Evolutionary conservation across 2,888 invertebrate genomes (phyloP).

Genomic region (Aphelenchoides bicaudatus): DNA sequence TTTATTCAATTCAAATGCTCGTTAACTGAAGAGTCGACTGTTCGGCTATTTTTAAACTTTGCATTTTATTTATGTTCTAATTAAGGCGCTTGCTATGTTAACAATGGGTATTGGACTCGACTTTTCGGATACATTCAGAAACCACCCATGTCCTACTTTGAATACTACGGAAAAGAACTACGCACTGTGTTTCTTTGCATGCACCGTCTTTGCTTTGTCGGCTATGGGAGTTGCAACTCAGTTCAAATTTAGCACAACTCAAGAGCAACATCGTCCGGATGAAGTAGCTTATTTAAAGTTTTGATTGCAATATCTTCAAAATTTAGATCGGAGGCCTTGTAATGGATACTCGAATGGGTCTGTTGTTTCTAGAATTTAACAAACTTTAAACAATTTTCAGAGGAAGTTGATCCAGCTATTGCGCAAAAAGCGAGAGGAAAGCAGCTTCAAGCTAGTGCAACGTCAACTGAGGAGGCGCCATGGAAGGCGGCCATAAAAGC

Average conservation of each 20-base stretch:
- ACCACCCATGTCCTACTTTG: constrained; percentile 60
- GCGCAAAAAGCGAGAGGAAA: constrained; percentile 58
- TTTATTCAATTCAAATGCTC: no score
- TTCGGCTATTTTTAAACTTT: no score
- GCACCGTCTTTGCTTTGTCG: constrained; percentile 90
- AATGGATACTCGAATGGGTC: constrained; percentile 57
- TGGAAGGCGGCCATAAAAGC: constrained; percentile 36
- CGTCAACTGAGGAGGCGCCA: constrained; percentile 29
- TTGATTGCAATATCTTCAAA: no score
- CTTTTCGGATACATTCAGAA: constrained; percentile 88
- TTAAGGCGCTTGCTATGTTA: constrained; percentile 98
- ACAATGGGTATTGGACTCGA: constrained; percentile 92
- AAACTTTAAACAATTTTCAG: no score
- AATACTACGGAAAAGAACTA: constrained; percentile 83
- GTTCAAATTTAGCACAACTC: constrained; percentile 47
- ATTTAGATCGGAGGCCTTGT: constrained; percentile 48
- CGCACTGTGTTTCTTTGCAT: constrained; percentile 94
- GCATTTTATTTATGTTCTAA: no score
- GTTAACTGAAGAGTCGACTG: no score
- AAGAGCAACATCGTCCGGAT: constrained; percentile 37
- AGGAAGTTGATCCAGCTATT: constrained; percentile 55
- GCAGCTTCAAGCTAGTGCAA: constrained; percentile 39
- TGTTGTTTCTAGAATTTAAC: no score
- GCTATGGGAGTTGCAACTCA: constrained; percentile 70
- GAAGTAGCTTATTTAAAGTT: no score